Percentiles rank a stretch among this genome's conserved stretches.
These are phyloP conservation scores for Drosophila imparisetae DNA, from an alignment of 2,888 invertebrate species.

Conservation along the genomic window DNA sequence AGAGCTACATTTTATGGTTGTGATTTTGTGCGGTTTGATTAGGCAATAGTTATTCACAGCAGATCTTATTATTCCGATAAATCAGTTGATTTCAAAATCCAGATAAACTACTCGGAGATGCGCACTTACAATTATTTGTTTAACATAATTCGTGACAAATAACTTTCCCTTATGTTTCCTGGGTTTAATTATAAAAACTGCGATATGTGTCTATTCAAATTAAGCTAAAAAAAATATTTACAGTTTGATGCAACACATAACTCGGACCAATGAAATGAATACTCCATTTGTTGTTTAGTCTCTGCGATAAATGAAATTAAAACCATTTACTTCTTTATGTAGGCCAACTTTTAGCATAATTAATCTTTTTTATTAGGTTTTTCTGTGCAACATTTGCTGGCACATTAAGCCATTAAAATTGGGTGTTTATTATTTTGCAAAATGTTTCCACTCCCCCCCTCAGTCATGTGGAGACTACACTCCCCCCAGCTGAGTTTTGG, in stretches of 20 bases:
- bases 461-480: not conserved
- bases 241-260: not conserved
- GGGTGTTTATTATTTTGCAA: constrained; percentile 25
- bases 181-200: constrained; percentile 3
- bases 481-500: constrained; percentile 2
- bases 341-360: constrained; percentile 1
- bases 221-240: not conserved
- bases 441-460: constrained; percentile 2
- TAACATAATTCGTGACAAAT: constrained; percentile 41
- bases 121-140: constrained; percentile 7
- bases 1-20: not conserved
- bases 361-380: constrained; percentile 9
- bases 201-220: constrained; percentile 16
- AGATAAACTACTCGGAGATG: constrained; percentile 4
- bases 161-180: constrained; percentile 13
- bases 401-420: constrained; percentile 16
- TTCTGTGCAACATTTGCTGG: constrained; percentile 7
- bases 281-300: not conserved
- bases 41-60: not conserved
- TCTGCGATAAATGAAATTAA: not conserved
- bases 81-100: not conserved
- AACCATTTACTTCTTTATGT: not conserved
- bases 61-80: not conserved
- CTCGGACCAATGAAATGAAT: not conserved
- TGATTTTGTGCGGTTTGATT: not conserved